phyloP scores from a whole-genome alignment of 2,797 vertebrate genomes.

The Darevskia mixta region DNA sequence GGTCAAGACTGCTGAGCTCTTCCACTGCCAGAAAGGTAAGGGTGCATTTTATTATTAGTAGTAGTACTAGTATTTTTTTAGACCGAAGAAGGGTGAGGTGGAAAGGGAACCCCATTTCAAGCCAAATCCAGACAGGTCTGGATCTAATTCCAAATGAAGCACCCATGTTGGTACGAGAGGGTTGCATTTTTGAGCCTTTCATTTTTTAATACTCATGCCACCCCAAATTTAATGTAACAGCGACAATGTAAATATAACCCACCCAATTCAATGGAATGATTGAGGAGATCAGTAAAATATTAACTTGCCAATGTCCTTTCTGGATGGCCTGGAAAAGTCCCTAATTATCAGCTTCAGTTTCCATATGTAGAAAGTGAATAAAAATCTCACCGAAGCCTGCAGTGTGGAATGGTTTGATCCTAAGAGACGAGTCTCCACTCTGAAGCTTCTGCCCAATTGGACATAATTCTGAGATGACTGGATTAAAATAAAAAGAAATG shows the following conservation, averaged over 20 bases:
- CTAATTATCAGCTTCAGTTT: neutral
- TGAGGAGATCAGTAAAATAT: neutral
- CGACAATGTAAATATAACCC: neutral
- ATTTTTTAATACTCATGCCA: neutral
- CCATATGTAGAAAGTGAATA: neutral
- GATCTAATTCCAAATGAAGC: neutral
- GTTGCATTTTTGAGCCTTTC: neutral
- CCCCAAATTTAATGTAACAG: neutral
- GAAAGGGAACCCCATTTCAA: no score
- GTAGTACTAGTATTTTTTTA: no score
- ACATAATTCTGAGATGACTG: neutral
- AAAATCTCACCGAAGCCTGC: neutral
- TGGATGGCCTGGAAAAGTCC: neutral
- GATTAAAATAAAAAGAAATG: neutral
- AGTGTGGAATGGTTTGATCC: no score
- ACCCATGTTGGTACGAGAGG: neutral
- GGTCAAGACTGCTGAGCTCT: no score
- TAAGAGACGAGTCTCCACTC: no score
- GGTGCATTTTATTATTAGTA: no score
- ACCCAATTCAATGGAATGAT: neutral
- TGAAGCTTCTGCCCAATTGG: neutral
- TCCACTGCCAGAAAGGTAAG: no score
- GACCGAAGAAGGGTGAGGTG: no score
- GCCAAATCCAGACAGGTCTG: neutral
- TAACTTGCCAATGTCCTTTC: neutral